Percentiles rank a stretch among this genome's conserved stretches.
Evolutionary conservation across 1,140 invertebrate genomes (phyloP).

Genomic region (Philopotamus ludificatus): DNA sequence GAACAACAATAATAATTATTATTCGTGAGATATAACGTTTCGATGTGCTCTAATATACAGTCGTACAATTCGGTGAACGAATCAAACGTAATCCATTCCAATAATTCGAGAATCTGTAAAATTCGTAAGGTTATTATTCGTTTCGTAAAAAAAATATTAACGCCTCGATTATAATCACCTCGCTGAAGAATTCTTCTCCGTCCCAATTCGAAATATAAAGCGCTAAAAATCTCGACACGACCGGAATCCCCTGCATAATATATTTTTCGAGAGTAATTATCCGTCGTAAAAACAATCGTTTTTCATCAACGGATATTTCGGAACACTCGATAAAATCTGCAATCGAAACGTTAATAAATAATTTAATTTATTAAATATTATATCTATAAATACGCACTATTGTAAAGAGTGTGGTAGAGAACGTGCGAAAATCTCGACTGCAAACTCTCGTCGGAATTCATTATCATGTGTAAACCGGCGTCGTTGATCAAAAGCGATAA

Average conservation of each 20-base stretch:
- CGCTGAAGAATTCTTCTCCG: conserved; percentile 49
- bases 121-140: not conserved
- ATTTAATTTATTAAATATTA: conserved; percentile 1
- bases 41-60: conserved; percentile 44
- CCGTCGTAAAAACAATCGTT: conserved; percentile 47
- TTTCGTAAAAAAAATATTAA: not conserved
- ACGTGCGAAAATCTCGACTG: conserved; percentile 33
- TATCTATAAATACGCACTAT: conserved; percentile 27
- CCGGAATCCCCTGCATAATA: conserved; percentile 49
- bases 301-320: conserved; percentile 41
- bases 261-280: conserved; percentile 46
- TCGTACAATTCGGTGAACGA: conserved; percentile 43
- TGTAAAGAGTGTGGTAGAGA: conserved; percentile 34
- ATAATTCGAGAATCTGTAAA: conserved; percentile 49
- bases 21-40: conserved; percentile 34
- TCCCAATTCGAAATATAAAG: conserved; percentile 52
- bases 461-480: conserved; percentile 32
- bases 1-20: conserved; percentile 30
- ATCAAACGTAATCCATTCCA: conserved; percentile 49
- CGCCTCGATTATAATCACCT: conserved; percentile 43
- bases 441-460: conserved; percentile 20
- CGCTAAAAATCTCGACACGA: conserved; percentile 49
- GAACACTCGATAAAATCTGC: conserved; percentile 31
- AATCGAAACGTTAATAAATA: not conserved
- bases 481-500: conserved; percentile 38